Percentiles rank a stretch among this genome's conserved stretches.
These are phyloP conservation scores for Philantomba maxwellii DNA, from an alignment of 2,113 vertebrate genomes.

Conservation along the genomic window DNA sequence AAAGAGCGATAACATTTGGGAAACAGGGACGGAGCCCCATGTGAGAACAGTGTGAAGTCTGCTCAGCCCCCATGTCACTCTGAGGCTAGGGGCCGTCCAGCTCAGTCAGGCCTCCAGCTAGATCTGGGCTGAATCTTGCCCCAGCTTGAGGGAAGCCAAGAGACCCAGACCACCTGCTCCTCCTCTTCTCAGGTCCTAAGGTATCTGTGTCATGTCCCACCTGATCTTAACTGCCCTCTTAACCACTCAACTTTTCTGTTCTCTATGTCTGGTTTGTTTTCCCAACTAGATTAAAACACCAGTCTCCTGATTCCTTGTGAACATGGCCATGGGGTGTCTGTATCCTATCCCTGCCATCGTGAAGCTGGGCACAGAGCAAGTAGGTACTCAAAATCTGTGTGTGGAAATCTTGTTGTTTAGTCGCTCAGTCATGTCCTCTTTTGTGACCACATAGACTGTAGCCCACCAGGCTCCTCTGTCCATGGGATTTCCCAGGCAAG, in stretches of 20 bases:
- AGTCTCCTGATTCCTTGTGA: not conserved
- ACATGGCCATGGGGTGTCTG: not conserved
- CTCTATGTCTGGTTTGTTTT: not conserved
- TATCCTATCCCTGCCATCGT: not conserved
- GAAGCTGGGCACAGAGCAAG: not conserved
- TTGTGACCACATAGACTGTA: not conserved
- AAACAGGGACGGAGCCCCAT: rapidly evolving
- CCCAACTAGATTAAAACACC: not conserved
- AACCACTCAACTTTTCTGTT: not conserved
- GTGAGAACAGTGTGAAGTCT: not conserved
- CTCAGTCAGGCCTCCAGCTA: not conserved
- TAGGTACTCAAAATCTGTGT: not conserved
- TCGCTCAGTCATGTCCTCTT: not conserved
- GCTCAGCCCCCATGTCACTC: not conserved
- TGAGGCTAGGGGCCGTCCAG: not conserved
- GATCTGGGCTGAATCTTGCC: not conserved
- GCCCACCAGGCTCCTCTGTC: not conserved
- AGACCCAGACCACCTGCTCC: not conserved
- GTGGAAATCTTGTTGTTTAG: not conserved
- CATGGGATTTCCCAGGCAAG: not conserved
- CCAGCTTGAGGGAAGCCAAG: not conserved
- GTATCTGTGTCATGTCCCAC: not conserved
- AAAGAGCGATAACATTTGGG: not conserved
- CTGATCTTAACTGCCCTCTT: not conserved
- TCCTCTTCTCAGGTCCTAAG: not conserved